Base-by-base conservation (phyloP, 2,888 invertebrate genomes). In the Acanthacorydalis orientalis region DNA sequence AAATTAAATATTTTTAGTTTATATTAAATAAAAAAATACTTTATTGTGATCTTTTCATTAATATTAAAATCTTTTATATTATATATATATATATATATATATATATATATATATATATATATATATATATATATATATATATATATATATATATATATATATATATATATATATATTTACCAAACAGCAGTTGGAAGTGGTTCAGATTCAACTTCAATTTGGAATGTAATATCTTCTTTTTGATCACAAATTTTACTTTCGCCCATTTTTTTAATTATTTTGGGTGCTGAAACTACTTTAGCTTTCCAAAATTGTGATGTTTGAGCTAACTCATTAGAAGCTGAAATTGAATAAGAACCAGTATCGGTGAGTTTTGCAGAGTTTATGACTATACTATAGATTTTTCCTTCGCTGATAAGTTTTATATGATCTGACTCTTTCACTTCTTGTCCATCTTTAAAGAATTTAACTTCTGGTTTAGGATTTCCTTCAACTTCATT, bases 221-320 rank as follows among this genome's bases (percentile, higher is more conserved):
- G 74, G 59, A 89, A 74, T 46, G 77, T 78, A 40, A 88, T 77
- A 11, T 76, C 78, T 56, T 89, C 85, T 49, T 81, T 81, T 63
- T 87, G 84, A 31, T 79, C 77, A 51, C 83, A 76, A 31, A 80
- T 72, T 52, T 75, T 77, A 50, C 74, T 73, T 31, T 72, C 74
- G 12, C 81, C 82, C 44, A 89, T 64, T 56, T 75, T 75, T 62
- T 82, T 79, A 31, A 75, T 68, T 53, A 90, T 75, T 53, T 77
- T 75, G 0, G 88, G 88, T 53, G 84, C 81, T 47, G 86, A 83
- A 58, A 83, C 80, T 45, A 93, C 87, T 37, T 83, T 79, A 59
- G 91, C 76, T 58, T 85, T 84, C 78, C 89, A 91, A 64, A 88
- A 87, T 61, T 92, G 88, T 0, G 91, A 88, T 50, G 89, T 86